phyloP scores from a whole-genome alignment of 2,113 vertebrate genomes.

The Crotalus tigris region DNA sequence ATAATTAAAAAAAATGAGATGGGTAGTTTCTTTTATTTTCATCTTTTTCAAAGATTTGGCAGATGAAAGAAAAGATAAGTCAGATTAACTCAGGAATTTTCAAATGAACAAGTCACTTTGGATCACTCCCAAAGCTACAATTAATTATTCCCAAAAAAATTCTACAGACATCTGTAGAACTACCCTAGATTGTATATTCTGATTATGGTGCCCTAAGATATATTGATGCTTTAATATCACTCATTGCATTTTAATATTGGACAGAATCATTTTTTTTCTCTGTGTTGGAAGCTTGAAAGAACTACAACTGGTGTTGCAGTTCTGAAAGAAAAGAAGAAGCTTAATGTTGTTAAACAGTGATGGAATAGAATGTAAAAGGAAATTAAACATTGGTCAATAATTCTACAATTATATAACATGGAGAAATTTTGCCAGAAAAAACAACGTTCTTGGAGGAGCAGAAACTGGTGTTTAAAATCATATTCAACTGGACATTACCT shows the following conservation, averaged over 20 bases:
- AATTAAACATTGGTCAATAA: constrained; percentile 75
- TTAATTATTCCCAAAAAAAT: background rate
- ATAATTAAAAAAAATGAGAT: background rate
- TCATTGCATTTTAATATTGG: background rate
- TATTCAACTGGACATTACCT: constrained; percentile 70
- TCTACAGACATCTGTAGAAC: background rate
- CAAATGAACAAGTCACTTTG: background rate
- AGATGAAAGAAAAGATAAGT: background rate
- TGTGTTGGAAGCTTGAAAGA: constrained; percentile 12
- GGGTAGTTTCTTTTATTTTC: background rate
- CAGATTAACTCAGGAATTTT: background rate
- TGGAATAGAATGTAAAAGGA: constrained; percentile 59
- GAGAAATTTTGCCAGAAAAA: constrained; percentile 79
- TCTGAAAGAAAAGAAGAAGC: background rate
- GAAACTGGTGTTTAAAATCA: constrained; percentile 76
- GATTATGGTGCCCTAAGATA: background rate
- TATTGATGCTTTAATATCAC: background rate
- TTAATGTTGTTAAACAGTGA: constrained; percentile 53
- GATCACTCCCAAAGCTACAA: background rate
- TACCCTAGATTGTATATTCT: background rate
- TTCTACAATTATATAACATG: constrained; percentile 80
- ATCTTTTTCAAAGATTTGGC: background rate
- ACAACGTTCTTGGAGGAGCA: constrained; percentile 74
- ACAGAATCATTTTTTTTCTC: background rate
- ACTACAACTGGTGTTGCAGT: constrained; percentile 29